Percentiles rank a stretch among this genome's conserved stretches.
phyloP scores from a whole-genome alignment of 2,888 invertebrate species.

The Ephialtes manifestator region DNA sequence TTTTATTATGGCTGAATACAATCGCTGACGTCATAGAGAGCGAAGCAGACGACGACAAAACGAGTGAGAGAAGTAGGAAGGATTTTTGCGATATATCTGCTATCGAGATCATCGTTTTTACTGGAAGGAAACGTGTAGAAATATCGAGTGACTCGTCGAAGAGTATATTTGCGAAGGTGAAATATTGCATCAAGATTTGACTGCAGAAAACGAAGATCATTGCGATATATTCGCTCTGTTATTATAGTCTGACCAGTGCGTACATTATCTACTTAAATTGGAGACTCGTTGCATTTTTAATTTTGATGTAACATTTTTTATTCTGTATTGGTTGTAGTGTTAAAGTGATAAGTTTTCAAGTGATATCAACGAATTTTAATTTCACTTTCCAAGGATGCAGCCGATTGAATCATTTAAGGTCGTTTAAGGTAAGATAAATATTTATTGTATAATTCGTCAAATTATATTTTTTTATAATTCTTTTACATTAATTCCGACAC shows the following conservation, averaged over 20 bases:
- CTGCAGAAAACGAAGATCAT: not conserved
- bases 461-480: no score
- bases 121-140: not conserved
- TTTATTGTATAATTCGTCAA: not conserved
- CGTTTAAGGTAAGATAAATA: conserved; percentile 45
- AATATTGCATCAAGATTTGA: conserved; percentile 22
- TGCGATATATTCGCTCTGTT: not conserved
- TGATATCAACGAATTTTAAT: not conserved
- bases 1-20: not conserved
- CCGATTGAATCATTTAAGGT: conserved; percentile 32
- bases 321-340: no score
- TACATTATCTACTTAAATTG: conserved; percentile 52
- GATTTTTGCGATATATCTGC: not conserved
- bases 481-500: no score
- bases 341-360: no score
- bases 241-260: conserved; percentile 44
- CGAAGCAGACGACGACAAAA: not conserved
- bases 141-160: not conserved
- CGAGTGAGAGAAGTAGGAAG: conserved; percentile 7
- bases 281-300: not conserved
- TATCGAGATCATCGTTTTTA: not conserved
- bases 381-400: conserved; percentile 10
- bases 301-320: not conserved
- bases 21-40: not conserved
- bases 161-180: not conserved